phyloP scores from a whole-genome alignment of 2,113 vertebrate genomes.

The Casuarius casuarius region DNA sequence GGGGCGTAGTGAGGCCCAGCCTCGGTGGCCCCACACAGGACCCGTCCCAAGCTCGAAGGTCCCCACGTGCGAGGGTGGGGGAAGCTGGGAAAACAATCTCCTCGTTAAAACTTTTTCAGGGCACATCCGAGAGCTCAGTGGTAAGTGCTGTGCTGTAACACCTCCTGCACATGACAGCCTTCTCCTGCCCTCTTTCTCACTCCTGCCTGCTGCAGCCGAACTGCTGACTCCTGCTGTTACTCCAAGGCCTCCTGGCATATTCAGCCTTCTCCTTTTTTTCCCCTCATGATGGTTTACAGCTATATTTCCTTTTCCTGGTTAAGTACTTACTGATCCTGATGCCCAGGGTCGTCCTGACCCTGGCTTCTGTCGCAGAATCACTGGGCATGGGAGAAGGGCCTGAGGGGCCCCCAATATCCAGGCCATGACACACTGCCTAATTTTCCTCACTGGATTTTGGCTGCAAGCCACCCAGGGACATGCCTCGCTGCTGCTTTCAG shows the following conservation, averaged over 20 bases:
- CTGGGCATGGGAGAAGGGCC: background rate
- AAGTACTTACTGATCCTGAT: fast-evolving
- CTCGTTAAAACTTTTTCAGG: background rate
- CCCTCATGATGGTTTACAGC: background rate
- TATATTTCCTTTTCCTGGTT: background rate
- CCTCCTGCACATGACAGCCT: fast-evolving
- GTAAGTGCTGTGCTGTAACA: background rate
- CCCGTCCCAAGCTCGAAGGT: background rate
- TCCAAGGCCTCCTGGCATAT: no score
- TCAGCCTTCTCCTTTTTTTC: no score
- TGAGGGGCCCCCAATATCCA: background rate
- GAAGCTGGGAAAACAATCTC: background rate
- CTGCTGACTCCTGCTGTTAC: background rate
- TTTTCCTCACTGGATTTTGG: background rate
- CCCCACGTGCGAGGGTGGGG: background rate
- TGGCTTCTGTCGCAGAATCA: background rate
- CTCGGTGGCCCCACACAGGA: fast-evolving
- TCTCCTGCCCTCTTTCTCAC: background rate
- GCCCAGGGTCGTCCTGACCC: background rate
- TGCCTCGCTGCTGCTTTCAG: background rate
- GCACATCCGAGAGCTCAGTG: background rate
- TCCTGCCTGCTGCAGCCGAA: background rate
- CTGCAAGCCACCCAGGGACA: background rate
- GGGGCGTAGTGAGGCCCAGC: background rate
- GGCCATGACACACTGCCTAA: background rate